These are phyloP conservation scores for Clarias platycephalus DNA, from an alignment of 2,797 vertebrate species.

Conservation along the genomic window DNA sequence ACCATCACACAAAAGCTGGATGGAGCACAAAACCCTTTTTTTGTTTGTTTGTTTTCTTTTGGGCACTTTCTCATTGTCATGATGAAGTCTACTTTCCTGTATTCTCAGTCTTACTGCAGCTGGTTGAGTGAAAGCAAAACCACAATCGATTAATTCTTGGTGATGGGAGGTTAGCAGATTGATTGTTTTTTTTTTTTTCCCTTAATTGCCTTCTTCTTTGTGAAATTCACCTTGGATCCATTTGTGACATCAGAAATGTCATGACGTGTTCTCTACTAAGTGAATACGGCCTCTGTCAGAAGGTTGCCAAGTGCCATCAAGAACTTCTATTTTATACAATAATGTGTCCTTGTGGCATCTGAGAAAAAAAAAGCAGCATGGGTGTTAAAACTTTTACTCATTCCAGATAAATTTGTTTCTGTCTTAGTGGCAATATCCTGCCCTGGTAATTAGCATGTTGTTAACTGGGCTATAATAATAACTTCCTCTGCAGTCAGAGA, in stretches of 20 bases:
- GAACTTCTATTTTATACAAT: conserved; percentile 27
- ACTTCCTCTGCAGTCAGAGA: conserved; percentile 40
- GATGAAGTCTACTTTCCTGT: conserved; percentile 23
- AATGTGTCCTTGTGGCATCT: conserved; percentile 20
- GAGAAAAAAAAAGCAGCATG: conserved; percentile 1
- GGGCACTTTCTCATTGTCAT: neutral
- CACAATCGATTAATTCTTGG: conserved; percentile 27
- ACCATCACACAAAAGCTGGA: neutral
- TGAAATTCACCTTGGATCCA: conserved; percentile 24
- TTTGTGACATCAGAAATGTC: conserved; percentile 34
- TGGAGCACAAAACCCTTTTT: neutral
- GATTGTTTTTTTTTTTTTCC: conserved; percentile 33
- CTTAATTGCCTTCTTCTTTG: conserved; percentile 16
- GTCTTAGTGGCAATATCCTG: conserved; percentile 39
- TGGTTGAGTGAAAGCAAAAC: conserved; percentile 2
- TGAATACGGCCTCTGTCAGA: neutral
- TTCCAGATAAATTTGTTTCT: conserved; percentile 13
- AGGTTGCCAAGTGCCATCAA: neutral
- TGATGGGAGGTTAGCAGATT: conserved; percentile 6
- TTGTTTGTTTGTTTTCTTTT: neutral
- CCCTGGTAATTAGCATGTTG: conserved; percentile 42
- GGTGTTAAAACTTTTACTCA: neutral
- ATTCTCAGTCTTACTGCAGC: conserved; percentile 1
- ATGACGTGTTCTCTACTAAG: neutral
- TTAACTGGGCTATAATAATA: conserved; percentile 41